Percentiles rank a stretch among this genome's conserved stretches.
Evolutionary conservation across 2,888 invertebrate genomes (phyloP).

Genomic region (Amblyjoppa fuscipennis): DNA sequence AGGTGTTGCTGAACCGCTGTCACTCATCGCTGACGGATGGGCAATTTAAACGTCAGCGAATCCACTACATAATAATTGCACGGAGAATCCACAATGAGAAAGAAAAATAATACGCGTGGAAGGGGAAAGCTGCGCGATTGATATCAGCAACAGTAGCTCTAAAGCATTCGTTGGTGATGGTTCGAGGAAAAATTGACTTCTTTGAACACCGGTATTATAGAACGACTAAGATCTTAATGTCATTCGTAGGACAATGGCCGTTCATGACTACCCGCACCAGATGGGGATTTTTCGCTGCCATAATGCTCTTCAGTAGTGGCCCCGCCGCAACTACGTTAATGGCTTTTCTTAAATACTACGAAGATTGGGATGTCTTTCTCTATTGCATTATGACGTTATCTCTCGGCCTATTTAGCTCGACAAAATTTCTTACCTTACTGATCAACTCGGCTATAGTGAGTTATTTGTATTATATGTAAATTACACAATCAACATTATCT

Average conservation of each 20-base stretch:
- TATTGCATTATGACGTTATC: no score
- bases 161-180: neutral
- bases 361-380: no score
- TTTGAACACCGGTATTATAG: slow-evolving; percentile 52
- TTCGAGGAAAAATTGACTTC: slow-evolving; percentile 31
- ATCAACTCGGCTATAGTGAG: no score
- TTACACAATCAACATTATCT: no score
- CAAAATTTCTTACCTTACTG: no score
- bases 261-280: slow-evolving; percentile 34
- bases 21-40: no score
- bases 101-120: neutral
- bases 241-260: slow-evolving; percentile 54
- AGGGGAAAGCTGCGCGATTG: neutral
- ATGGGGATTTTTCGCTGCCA: neutral
- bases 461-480: no score
- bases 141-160: neutral
- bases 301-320: neutral
- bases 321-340: no score
- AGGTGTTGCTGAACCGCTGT: no score
- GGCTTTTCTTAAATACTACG: no score
- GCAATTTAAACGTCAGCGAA: slow-evolving; percentile 47
- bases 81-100: neutral
- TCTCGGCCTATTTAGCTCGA: no score
- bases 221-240: slow-evolving; percentile 49
- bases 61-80: slow-evolving; percentile 1